Evolutionary conservation across 2,113 vertebrate genomes (phyloP).

Genomic region (Mixornis gularis): DNA sequence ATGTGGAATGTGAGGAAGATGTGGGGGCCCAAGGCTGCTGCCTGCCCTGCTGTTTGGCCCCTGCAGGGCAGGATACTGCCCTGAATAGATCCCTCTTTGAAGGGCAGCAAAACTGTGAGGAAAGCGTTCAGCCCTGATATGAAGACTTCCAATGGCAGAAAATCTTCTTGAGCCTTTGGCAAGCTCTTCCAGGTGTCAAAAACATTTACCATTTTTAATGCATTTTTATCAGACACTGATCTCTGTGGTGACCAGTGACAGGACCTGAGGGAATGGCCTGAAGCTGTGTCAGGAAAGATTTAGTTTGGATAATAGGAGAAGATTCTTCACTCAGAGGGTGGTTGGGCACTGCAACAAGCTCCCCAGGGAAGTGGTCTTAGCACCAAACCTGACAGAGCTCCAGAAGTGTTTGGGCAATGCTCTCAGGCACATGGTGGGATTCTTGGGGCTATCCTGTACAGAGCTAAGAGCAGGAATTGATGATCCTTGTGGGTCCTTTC

Average conservation of each 20-base stretch:
- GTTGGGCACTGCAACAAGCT: not conserved
- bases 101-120: not conserved
- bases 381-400: not conserved
- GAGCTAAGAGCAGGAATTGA: not conserved
- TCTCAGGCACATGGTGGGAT: too few species aligned
- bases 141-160: not conserved
- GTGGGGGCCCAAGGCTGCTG: fast-evolving
- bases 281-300: not conserved
- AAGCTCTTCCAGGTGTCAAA: not conserved
- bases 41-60: not conserved
- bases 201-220: not conserved
- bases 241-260: not conserved
- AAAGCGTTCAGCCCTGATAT: not conserved
- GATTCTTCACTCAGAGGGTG: not conserved
- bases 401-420: fast-evolving
- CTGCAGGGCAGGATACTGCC: not conserved
- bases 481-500: not conserved
- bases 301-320: not conserved
- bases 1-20: fast-evolving
- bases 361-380: not conserved
- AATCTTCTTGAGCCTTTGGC: not conserved
- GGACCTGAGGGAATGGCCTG: not conserved
- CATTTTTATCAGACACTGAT: not conserved
- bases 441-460: not conserved
- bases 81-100: not conserved